Evolutionary conservation across 2,797 vertebrate species (phyloP).

Genomic region (Harpagifer antarcticus): DNA sequence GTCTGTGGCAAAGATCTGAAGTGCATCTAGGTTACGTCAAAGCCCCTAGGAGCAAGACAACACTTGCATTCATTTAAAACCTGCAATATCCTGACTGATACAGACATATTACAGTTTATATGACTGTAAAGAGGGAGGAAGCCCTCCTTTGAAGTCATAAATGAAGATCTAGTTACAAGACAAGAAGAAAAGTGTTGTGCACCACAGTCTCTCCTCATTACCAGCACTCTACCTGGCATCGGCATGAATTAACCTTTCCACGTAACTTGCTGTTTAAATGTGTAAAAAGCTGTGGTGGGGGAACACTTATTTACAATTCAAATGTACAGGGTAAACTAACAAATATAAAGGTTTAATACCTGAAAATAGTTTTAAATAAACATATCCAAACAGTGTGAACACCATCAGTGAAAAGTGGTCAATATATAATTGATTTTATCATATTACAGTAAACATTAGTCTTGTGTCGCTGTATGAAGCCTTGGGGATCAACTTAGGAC

Average conservation of each 20-base stretch:
- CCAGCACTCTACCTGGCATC: conserved; percentile 36
- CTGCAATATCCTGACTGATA: conserved; percentile 76
- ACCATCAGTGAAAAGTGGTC: conserved; percentile 23
- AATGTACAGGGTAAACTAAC: conserved; percentile 21
- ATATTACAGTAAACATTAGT: conserved; percentile 21
- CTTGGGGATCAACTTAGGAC: neutral
- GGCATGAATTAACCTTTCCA: conserved; percentile 45
- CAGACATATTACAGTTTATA: conserved; percentile 79
- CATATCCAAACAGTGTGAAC: neutral
- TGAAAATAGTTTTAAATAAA: conserved; percentile 28
- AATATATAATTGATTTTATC: neutral
- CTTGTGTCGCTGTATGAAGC: conserved; percentile 11
- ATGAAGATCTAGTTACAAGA: conserved; percentile 69
- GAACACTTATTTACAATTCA: conserved; percentile 29
- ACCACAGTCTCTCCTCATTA: conserved; percentile 52
- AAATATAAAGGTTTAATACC: conserved; percentile 13
- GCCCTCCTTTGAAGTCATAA: conserved; percentile 60
- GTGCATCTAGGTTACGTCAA: conserved; percentile 67
- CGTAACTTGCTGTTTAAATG: conserved; percentile 44
- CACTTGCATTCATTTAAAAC: conserved; percentile 74
- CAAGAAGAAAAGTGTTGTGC: conserved; percentile 37
- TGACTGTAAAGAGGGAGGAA: conserved; percentile 69
- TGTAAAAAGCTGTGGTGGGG: conserved; percentile 30
- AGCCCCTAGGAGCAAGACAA: conserved; percentile 68
- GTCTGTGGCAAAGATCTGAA: conserved; percentile 76